These are phyloP conservation scores for Drosophila anceps DNA, from an alignment of 2,888 invertebrate genomes.

Conservation along the genomic window DNA sequence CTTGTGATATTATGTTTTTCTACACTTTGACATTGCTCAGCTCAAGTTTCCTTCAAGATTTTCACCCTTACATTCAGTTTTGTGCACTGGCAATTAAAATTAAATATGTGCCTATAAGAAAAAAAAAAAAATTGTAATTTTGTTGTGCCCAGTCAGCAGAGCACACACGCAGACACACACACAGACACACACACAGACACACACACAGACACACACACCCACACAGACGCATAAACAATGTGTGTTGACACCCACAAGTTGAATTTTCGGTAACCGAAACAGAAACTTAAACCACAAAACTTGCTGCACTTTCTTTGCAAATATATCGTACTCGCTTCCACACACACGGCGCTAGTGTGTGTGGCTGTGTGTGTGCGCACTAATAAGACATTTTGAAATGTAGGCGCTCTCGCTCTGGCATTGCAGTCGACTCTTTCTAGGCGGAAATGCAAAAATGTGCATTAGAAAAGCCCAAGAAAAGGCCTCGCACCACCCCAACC, in stretches of 20 bases:
- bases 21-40: neutral
- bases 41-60: neutral
- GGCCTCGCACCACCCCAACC: conserved; percentile 34
- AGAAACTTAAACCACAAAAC: conserved; percentile 54
- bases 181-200: neutral
- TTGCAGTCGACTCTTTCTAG: conserved; percentile 70
- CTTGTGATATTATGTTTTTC: neutral
- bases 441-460: conserved; percentile 78
- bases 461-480: conserved; percentile 80
- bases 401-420: conserved; percentile 65
- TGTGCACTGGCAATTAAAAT: conserved; percentile 47
- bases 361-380: conserved; percentile 37
- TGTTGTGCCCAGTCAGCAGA: conserved; percentile 47
- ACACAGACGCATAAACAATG: conserved; percentile 37
- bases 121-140: conserved; percentile 41
- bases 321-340: conserved; percentile 54
- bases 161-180: conserved; percentile 5
- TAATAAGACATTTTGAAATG: conserved; percentile 77
- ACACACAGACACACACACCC: neutral
- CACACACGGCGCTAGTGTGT: conserved; percentile 14
- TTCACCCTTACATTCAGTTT: neutral
- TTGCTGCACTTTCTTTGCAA: conserved; percentile 75
- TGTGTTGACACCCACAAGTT: conserved; percentile 46
- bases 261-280: conserved; percentile 35
- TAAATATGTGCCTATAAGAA: conserved; percentile 26